Percentiles rank a stretch among this genome's conserved stretches.
phyloP scores from a whole-genome alignment of 2,113 vertebrate genomes.

The Procavia capensis region DNA sequence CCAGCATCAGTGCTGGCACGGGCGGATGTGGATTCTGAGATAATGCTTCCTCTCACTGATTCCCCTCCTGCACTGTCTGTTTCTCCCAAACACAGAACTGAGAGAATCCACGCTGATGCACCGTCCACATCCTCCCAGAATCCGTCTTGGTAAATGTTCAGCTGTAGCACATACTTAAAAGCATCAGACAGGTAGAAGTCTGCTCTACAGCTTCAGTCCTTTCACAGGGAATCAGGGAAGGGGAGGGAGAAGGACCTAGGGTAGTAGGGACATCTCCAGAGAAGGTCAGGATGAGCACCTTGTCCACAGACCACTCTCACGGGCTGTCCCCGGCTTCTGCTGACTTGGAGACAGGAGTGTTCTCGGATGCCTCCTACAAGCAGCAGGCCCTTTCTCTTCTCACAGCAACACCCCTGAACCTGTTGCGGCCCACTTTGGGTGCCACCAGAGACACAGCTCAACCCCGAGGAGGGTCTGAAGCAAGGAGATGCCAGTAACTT shows the following conservation, averaged over 20 bases:
- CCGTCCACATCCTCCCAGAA: fast-evolving
- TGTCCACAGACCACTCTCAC: too few relatives aligned
- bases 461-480: background rate
- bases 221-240: background rate
- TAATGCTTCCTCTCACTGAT: background rate
- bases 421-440: background rate
- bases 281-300: background rate
- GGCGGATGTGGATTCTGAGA: background rate
- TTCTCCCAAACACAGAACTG: background rate
- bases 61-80: background rate
- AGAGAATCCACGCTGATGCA: fast-evolving
- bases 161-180: background rate
- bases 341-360: background rate
- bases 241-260: too few relatives aligned
- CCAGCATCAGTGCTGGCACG: background rate
- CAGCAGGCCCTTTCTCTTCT: background rate
- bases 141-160: background rate
- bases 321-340: background rate
- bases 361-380: background rate
- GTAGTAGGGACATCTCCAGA: background rate
- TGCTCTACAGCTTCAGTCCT: background rate
- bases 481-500: background rate
- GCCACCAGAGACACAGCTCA: background rate
- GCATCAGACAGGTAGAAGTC: background rate
- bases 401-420: background rate